phyloP scores from a whole-genome alignment of 2,797 vertebrate species.

The Leptodactylus fallax region DNA sequence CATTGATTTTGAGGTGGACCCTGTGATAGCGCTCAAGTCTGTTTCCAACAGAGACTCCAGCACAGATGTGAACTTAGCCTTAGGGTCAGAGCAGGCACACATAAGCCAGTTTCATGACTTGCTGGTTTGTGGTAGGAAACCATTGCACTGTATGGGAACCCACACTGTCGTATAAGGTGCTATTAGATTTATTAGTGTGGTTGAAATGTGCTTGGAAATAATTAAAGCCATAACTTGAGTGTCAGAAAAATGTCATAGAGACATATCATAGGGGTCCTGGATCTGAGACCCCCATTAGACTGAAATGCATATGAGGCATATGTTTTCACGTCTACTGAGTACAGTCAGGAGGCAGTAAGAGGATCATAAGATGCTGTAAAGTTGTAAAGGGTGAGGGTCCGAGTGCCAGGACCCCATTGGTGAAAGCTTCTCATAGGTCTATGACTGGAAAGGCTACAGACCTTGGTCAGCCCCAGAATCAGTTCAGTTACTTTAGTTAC shows the following conservation, averaged over 20 bases:
- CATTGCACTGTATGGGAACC: background rate
- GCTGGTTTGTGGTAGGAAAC: constrained; percentile 3
- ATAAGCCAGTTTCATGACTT: background rate
- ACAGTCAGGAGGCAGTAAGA: background rate
- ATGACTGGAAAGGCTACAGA: background rate
- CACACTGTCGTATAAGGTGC: background rate
- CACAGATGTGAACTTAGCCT: too few species aligned
- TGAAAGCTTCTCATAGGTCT: background rate
- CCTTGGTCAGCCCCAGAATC: too few species aligned
- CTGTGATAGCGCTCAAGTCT: too few species aligned
- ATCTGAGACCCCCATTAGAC: background rate
- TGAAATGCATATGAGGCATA: too few species aligned
- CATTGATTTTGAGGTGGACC: too few species aligned
- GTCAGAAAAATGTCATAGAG: background rate
- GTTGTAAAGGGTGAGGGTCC: too few species aligned
- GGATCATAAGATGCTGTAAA: background rate
- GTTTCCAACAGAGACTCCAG: too few species aligned
- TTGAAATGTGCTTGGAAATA: background rate
- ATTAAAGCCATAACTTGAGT: background rate
- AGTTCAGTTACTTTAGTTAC: too few species aligned
- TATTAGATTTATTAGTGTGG: background rate
- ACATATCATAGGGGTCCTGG: background rate
- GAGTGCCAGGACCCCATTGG: too few species aligned
- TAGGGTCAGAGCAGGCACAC: too few species aligned
- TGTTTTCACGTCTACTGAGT: background rate